Base-by-base conservation (phyloP, 37 sponge, comb jelly and placozoan species). In the Cliona cf. orientalis region DNA sequence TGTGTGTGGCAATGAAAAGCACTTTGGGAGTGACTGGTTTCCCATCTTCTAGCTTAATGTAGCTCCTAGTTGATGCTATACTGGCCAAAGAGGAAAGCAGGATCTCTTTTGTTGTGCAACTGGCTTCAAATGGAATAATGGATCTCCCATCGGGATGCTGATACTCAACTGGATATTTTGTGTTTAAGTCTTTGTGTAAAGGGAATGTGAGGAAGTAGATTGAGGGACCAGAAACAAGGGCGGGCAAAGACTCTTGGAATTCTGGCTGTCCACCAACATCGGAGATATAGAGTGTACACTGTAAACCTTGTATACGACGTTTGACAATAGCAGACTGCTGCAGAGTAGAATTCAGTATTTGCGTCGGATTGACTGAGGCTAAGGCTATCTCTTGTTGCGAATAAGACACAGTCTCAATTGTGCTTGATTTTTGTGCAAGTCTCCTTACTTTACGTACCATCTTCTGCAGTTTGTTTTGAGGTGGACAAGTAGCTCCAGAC, bases 221-320 rank as follows among this genome's bases (percentile, higher is more conserved):
- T 41, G 78, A 40, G 19, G 78, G 65, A 39, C 65, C 62, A 22
- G 62, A 62, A 44, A 77, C 65, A 23, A 77, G 31, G 0, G 43
- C 22, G n/a, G 74, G 74, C 31, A 74, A 37, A 28, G 55, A 21
- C 37, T 74, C 74, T 2, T 74, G 74, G 37, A 74, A 56, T 12
- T 56, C 74, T 37, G 36, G 31, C n/a, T 74, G 74, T 31, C 56
- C 74, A 23, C 74, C 74, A 56, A 57, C 55, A 49, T 74, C 74
- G 9, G 57, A 56, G 3, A 74, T 19, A 38, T 74, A 55, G 36
- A 46, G 32, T n/a, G n/a, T n/a, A n/a, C n/a, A n/a, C n/a, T n/a
- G n/a, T n/a, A n/a, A n/a, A n/a, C n/a, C n/a, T n/a, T n/a, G n/a
- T n/a, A n/a, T n/a, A n/a, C n/a, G n/a, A n/a, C n/a, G n/a, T n/a